Conservation (phyloP, 2,888 invertebrate genomes). For the Acrocera orbiculus region DNA sequence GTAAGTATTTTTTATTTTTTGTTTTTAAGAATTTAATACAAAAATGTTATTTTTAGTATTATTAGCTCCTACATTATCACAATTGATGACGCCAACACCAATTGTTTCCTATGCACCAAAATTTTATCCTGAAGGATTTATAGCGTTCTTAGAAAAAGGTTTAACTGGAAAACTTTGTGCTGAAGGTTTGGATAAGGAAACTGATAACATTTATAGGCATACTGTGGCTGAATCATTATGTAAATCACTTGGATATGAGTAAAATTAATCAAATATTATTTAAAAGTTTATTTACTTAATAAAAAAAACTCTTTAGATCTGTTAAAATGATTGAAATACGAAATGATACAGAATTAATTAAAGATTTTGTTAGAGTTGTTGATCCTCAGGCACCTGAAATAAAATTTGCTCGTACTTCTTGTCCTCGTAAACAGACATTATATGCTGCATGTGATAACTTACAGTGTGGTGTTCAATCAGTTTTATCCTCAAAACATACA, state of each 20-base stretch:
- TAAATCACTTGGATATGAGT: conserved; percentile 59
- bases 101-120: conserved; percentile 51
- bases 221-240: conserved; percentile 65
- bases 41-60: conserved; percentile 40
- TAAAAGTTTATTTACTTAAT: too few species aligned
- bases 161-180: conserved; percentile 64
- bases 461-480: conserved; percentile 56
- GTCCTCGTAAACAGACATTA: conserved; percentile 58
- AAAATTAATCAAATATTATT: too few species aligned
- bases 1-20: conserved; percentile 38
- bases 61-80: conserved; percentile 50
- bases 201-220: conserved; percentile 33
- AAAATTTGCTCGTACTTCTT: conserved; percentile 59
- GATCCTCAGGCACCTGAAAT: conserved; percentile 68
- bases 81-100: conserved; percentile 41
- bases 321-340: conserved; percentile 50
- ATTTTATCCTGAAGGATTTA: conserved; percentile 61
- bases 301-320: conserved; percentile 44
- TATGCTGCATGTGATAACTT: conserved; percentile 58
- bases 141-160: conserved; percentile 71
- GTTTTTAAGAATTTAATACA: not conserved
- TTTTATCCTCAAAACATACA: conserved; percentile 27
- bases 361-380: conserved; percentile 63
- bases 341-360: conserved; percentile 38
- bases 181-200: conserved; percentile 49